Evolutionary conservation across 2,797 vertebrate genomes (phyloP).

Genomic region (Aphelocoma californica): DNA sequence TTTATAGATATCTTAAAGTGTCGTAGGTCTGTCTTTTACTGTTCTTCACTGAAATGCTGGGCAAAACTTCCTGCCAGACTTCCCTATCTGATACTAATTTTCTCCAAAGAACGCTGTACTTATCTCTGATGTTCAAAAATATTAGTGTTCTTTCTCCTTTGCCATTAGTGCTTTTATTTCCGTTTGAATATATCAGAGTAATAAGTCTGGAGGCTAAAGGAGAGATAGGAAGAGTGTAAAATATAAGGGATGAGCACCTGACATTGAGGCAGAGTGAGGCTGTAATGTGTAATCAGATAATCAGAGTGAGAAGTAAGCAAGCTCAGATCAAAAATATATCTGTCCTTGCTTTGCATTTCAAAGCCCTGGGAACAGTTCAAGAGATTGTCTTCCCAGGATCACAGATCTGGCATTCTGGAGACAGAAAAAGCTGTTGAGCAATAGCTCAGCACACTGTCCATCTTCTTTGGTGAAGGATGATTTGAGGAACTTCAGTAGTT

Average conservation of each 20-base stretch:
- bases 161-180: slow-evolving; percentile 28
- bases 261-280: neutral
- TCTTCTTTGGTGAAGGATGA: neutral
- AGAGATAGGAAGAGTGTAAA: neutral
- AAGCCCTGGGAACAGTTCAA: slow-evolving; percentile 19
- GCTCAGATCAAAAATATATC: slow-evolving; percentile 40
- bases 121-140: slow-evolving; percentile 14
- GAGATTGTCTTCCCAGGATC: neutral
- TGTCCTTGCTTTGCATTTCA: slow-evolving; percentile 57
- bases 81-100: neutral
- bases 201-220: neutral
- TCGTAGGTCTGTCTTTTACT: neutral
- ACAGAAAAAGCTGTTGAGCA: neutral
- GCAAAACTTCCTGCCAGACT: neutral
- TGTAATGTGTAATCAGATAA: slow-evolving; percentile 18
- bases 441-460: neutral
- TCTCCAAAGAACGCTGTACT: neutral
- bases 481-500: neutral
- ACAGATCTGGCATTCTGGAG: neutral
- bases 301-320: slow-evolving; percentile 28
- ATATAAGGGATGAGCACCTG: neutral
- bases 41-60: neutral
- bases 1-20: neutral
- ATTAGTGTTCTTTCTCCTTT: neutral
- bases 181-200: slow-evolving; percentile 10